These are phyloP conservation scores for Leucopsar rothschildi DNA, from an alignment of 2,113 vertebrate genomes.

Conservation along the genomic window DNA sequence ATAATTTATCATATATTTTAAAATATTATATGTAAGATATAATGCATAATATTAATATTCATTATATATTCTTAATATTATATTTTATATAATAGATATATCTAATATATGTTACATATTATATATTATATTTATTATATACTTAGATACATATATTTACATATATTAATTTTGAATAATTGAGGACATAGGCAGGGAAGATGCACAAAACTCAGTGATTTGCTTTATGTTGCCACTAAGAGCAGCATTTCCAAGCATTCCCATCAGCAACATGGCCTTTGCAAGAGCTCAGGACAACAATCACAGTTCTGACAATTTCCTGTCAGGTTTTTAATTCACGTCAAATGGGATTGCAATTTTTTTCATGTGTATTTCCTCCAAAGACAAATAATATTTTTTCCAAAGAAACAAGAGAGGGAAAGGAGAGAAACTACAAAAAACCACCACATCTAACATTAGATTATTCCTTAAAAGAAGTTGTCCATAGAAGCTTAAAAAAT, in stretches of 20 bases:
- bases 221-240: not conserved
- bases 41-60: too few relatives aligned
- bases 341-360: not conserved
- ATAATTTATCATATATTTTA: too few relatives aligned
- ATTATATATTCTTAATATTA: too few relatives aligned
- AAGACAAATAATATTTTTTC: not conserved
- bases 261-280: not conserved
- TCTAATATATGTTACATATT: too few relatives aligned
- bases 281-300: not conserved
- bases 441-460: not conserved
- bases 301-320: constrained; percentile 19
- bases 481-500: not conserved
- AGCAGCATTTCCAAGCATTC: not conserved
- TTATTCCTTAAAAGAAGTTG: not conserved
- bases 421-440: not conserved
- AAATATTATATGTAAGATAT: too few relatives aligned
- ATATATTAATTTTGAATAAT: too few relatives aligned
- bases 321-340: constrained; percentile 44
- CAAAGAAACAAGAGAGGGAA: not conserved
- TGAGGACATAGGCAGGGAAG: not conserved
- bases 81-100: not conserved
- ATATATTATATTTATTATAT: too few relatives aligned
- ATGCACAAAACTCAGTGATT: not conserved
- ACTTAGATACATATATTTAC: too few relatives aligned
- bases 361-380: not conserved